Evolutionary conservation across 2,888 invertebrate species (phyloP), one percentile per base, ranked within the genome.

Genomic region (Steinernema scapterisci): DNA sequence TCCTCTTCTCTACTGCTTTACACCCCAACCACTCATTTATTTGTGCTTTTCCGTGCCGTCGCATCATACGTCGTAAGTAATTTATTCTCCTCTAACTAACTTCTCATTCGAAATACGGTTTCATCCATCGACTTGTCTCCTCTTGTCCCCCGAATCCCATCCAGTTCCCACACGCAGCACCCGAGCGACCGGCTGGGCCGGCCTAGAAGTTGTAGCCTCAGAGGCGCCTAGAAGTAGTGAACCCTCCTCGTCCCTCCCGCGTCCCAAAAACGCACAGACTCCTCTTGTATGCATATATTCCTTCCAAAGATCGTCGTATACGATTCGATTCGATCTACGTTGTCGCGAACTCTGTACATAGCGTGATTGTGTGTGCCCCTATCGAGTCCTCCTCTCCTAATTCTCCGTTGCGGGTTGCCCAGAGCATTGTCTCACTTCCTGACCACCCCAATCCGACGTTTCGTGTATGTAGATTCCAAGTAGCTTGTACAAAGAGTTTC

Each of bases 361-460:
- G 63, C 27, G 63, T 63, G 63, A 63, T 63, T 63, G 63, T 63
- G 63, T 63, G 63, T 63, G 63, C 16, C 7, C 38, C 54, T 3
- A 3, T 38, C 38, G 38, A 38, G 38, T 38, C 38, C 38, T 38
- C 38, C 38, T 38, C 38, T 63, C 19, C 48, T 48, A 48, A n/a
- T 48, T 63, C 63, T 63, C 63, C 63, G 63, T 63, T 63, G 63
- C 63, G 63, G 63, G 63, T 63, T 63, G 63, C 63, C 63, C 27
- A 25, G 63, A 63, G 63, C 63, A 27, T 63, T 31, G 63, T 63
- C 63, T 63, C 63, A 63, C 63, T 63, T 63, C 63, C 63, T 6
- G 27, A 19, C n/a, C n/a, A 5, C 48, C 63, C 63, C 63, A 27
- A 25, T 63, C 27, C 27, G 31, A 11, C 23, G 63, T 63, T 63